Percentiles rank a stretch among this genome's conserved stretches.
Conservation (phyloP, 2,888 invertebrate species). For the Pristionchus entomophagus region DNA sequence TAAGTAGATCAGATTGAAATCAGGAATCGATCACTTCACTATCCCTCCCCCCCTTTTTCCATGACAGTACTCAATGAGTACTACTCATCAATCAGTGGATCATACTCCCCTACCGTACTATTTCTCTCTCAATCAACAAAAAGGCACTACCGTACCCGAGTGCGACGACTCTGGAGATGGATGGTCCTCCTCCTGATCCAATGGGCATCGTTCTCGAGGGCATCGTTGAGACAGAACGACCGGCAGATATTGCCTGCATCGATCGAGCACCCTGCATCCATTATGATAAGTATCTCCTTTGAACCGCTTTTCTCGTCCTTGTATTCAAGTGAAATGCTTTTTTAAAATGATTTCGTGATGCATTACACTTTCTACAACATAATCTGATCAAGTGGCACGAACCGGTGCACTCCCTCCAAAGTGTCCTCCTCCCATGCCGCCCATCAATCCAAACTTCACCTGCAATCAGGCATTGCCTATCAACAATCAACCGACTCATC, state of each 20-base stretch:
- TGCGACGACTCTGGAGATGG: not conserved
- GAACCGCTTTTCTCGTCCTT: no score
- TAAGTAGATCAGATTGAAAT: no score
- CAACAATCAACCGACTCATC: no score
- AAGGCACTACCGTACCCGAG: not conserved
- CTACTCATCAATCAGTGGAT: not conserved
- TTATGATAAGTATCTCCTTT: no score
- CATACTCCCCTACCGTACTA: not conserved
- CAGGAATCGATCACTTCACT: not conserved
- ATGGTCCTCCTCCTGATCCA: not conserved
- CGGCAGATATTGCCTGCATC: not conserved
- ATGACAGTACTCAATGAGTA: not conserved
- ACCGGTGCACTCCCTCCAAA: slow-evolving; percentile 12
- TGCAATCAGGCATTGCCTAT: no score
- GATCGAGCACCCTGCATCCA: slow-evolving; percentile 11
- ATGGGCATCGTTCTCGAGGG: not conserved
- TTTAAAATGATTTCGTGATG: no score
- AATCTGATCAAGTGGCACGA: no score
- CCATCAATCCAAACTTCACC: not conserved
- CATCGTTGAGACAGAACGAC: slow-evolving; percentile 14
- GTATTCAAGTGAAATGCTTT: no score
- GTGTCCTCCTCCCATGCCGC: not conserved
- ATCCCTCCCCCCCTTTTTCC: not conserved
- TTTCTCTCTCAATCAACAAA: no score
- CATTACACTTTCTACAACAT: no score